These are phyloP conservation scores for Orchesella cincta DNA, from an alignment of 1,140 invertebrate species.

Conservation along the genomic window DNA sequence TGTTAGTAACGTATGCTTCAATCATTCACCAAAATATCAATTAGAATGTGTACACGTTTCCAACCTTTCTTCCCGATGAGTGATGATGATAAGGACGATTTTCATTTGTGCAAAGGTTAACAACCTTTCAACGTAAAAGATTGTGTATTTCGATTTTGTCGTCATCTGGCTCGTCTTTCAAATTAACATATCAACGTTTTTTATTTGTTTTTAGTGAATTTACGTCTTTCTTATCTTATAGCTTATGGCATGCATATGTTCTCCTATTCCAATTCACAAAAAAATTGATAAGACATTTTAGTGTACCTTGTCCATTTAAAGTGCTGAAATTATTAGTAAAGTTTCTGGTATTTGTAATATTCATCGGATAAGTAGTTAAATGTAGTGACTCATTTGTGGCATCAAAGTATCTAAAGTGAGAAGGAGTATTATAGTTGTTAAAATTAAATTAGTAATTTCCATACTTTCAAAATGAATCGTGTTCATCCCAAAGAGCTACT, in stretches of 20 bases:
- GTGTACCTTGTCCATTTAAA: too few relatives aligned
- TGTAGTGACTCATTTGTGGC: not conserved
- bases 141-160: too few relatives aligned
- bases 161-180: not conserved
- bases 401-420: not conserved
- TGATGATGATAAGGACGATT: too few relatives aligned
- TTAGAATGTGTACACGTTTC: too few relatives aligned
- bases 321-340: not conserved
- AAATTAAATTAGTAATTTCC: not conserved
- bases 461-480: not conserved
- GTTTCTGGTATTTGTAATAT: not conserved
- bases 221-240: too few relatives aligned
- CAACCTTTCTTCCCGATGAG: too few relatives aligned
- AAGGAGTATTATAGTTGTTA: not conserved
- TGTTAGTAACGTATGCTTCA: not conserved
- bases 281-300: too few relatives aligned
- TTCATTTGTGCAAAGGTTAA: too few relatives aligned
- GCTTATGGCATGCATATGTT: too few relatives aligned
- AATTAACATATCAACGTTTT: not conserved
- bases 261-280: too few relatives aligned
- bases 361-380: not conserved
- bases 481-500: not conserved
- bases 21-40: not conserved
- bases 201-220: not conserved
- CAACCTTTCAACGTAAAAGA: too few relatives aligned